Base-by-base conservation (phyloP, 2,888 invertebrate genomes). In the Strigamia transsilvanica region DNA sequence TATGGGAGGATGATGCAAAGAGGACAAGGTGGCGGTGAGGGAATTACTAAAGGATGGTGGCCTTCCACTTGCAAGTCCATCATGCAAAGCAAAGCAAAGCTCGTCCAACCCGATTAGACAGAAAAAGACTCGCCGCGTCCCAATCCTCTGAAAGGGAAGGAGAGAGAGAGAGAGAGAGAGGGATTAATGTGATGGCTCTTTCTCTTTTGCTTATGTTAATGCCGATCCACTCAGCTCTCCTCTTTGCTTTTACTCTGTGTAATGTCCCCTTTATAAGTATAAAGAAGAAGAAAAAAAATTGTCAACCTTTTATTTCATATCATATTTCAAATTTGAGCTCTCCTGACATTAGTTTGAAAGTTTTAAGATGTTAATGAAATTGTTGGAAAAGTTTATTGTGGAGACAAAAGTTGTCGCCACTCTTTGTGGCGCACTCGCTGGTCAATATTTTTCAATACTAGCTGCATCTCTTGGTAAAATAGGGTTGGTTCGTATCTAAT, bases 51-150 rank as follows among this genome's bases (percentile, higher is more conserved):
- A n/a, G 27, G 73, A 73, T 73, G 73, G 27, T 73, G 73, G 73
- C 73, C 73, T 73, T 73, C 73, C 32, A 73, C 73, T 27, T 32
- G 56, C 73, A 73, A 73, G 73, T 73, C 73, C 73, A 73, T 73
- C 73, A 73, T 73, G 73, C 73, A 73, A 83, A 83, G 83, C 81
- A 83, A 83, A 82, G 84, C 81, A 83, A 83, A 82, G 84, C 82
- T 83, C 83, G 83, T 83, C 81, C 82, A 83, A 83, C 79, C 78
- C 83, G 84, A 84, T 83, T 84, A 83, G 84, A 83, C 84, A 83
- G 83, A 83, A 84, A 83, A 81, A 83, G 83, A 83, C 83, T 82
- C 82, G 82, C 82, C 81, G 83, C 83, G 83, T 82, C 83, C 83
- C 83, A 84, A 84, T 83, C 84, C 83, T 81, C 83, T 83, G 83